Evolutionary conservation across 2,797 vertebrate genomes (phyloP), one percentile per base, ranked within the genome.

Genomic region (Amblyopsis hoosieri): DNA sequence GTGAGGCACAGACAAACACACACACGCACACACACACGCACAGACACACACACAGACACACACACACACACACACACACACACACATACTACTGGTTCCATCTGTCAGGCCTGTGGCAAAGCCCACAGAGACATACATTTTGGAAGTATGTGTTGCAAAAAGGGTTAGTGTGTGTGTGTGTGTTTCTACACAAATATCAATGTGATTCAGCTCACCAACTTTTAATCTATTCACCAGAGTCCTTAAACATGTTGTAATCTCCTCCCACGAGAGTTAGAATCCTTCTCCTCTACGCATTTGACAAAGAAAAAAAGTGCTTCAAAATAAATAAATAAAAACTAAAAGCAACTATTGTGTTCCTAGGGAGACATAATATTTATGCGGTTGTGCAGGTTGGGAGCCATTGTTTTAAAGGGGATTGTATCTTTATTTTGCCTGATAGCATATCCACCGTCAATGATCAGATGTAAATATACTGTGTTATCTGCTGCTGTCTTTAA

Each of bases 351-450:
- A 85, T 89, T 90, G 89, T 88, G 91, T 92, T 93, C 83, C 90
- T 78, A 89, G 80, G 89, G 89, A 92, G 83, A 91, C 89, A 89
- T 87, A 91, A 92, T 91, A 91, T 91, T 91, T 89, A 85, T 82
- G 81, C 1, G 63, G 77, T 79, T 89, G 67, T 72, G 81, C 75
- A 84, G 84, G 84, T 90, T 89, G 80, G 73, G 78, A 51, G 70
- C 68, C 71, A 69, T 83, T 76, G 68, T 73, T 72, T 81, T 79
- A 74, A 79, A 78, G 84, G 86, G 86, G 88, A 85, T 88, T 73
- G 73, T 64, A 68, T 72, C 45, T 2, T 64, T 82, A 79, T 69
- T 67, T 66, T 82, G 87, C 80, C 79, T 83, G 82, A 79, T 73
- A 81, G 84, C 84, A 89, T 91, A 91, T 72, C 71, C 71, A 66